phyloP scores from a whole-genome alignment of 2,888 invertebrate genomes.

The Sarcophaga carnaria region DNA sequence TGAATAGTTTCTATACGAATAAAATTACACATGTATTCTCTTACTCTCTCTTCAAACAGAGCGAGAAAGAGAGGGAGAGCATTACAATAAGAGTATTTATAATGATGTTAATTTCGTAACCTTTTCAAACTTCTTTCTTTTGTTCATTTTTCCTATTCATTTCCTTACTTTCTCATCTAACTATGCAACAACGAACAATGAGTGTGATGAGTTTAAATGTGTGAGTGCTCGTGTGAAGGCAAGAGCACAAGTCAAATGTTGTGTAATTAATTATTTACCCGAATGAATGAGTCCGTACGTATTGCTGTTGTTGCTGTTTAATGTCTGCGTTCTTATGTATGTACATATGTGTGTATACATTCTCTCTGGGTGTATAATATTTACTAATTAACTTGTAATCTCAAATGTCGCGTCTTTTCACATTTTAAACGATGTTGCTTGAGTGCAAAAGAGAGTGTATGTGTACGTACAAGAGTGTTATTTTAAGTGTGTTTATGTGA shows the following conservation, averaged over 20 bases:
- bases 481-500: not conserved
- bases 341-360: too few relatives aligned
- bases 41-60: too few relatives aligned
- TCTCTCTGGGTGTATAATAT: conserved; percentile 39
- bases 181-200: not conserved
- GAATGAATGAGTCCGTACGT: not conserved
- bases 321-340: too few relatives aligned
- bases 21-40: not conserved
- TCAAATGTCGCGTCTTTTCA: conserved; percentile 53
- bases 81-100: not conserved
- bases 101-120: not conserved
- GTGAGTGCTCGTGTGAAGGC: not conserved
- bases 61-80: not conserved
- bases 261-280: conserved; percentile 14
- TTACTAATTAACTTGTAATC: conserved; percentile 62
- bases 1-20: not conserved
- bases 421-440: conserved; percentile 12
- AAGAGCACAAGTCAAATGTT: conserved; percentile 43
- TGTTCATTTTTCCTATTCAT: conserved; percentile 10
- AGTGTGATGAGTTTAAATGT: not conserved
- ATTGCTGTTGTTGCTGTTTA: not conserved
- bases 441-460: not conserved
- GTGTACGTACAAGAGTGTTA: not conserved
- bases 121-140: not conserved
- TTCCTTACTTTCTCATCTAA: conserved; percentile 1